These are phyloP conservation scores for Sternarchorhynchus goeldii DNA, from an alignment of 2,797 vertebrate species.

Conservation along the genomic window DNA sequence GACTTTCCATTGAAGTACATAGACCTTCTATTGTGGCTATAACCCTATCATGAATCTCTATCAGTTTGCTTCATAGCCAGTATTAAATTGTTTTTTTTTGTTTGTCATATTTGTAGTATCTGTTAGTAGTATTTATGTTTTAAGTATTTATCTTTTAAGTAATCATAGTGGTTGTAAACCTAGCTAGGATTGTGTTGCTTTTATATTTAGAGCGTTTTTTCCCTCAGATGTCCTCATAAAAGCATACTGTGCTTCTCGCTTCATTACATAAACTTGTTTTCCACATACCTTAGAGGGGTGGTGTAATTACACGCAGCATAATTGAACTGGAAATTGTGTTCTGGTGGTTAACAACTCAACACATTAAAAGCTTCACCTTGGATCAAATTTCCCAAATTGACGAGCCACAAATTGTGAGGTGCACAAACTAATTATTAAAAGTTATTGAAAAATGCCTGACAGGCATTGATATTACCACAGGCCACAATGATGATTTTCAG, in stretches of 20 bases:
- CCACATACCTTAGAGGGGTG: constrained; percentile 37
- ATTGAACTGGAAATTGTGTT: constrained; percentile 67
- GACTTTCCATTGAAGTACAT: background rate
- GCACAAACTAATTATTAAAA: constrained; percentile 45
- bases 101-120: too few relatives aligned
- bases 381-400: constrained; percentile 67
- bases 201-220: background rate
- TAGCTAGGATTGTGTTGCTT: background rate
- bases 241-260: constrained; percentile 4
- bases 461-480: constrained; percentile 21
- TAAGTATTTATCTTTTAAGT: background rate
- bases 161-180: background rate
- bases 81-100: too few relatives aligned
- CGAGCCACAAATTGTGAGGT: constrained; percentile 69
- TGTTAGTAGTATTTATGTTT: background rate
- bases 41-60: too few relatives aligned
- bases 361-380: constrained; percentile 62
- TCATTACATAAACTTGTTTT: constrained; percentile 19
- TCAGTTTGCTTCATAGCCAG: too few relatives aligned
- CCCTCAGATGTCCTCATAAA: constrained; percentile 15
- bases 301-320: constrained; percentile 61
- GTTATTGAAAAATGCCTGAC: constrained; percentile 36
- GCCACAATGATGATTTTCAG: constrained; percentile 40
- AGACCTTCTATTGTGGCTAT: too few relatives aligned
- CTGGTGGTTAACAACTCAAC: constrained; percentile 67